Conservation (phyloP, 2,888 invertebrate species). For the Machimus rusticus region DNA sequence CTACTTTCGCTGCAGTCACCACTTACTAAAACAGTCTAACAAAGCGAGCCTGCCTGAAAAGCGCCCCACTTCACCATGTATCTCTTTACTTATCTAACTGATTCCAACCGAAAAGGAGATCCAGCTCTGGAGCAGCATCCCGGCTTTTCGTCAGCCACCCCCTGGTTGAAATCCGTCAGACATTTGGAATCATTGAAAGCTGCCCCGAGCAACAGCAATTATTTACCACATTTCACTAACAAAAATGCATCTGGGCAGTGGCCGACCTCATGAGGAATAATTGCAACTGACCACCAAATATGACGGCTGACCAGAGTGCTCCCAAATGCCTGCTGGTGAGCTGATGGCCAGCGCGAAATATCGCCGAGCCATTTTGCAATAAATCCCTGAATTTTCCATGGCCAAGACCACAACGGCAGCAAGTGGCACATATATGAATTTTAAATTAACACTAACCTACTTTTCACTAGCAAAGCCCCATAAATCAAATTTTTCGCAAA, state of each 20-base stretch:
- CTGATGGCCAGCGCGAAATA: conserved; percentile 12
- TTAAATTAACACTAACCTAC: conserved; percentile 38
- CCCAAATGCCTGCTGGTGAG: conserved; percentile 3
- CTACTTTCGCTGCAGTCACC: not conserved
- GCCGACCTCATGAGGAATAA: conserved; percentile 17
- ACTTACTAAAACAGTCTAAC: not conserved
- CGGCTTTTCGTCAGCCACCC: not conserved
- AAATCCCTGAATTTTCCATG: conserved; percentile 29
- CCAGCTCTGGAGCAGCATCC: not conserved
- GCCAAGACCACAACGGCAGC: conserved; percentile 9
- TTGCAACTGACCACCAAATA: conserved; percentile 34
- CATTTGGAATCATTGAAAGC: not conserved
- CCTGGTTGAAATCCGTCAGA: conserved; percentile 5
- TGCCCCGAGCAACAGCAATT: not conserved
- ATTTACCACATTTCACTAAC: conserved; percentile 37
- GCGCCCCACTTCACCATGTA: not conserved
- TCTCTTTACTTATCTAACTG: not conserved
- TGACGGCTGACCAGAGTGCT: conserved; percentile 27
- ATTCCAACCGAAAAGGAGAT: not conserved
- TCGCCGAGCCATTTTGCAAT: conserved; percentile 9
- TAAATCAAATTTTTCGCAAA: conserved; percentile 28
- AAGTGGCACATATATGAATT: conserved; percentile 25
- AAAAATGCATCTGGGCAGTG: conserved; percentile 22
- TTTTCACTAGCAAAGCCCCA: conserved; percentile 22
- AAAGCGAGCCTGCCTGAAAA: not conserved